Evolutionary conservation across 2,888 invertebrate genomes (phyloP).

Genomic region (Tipula vernalis): DNA sequence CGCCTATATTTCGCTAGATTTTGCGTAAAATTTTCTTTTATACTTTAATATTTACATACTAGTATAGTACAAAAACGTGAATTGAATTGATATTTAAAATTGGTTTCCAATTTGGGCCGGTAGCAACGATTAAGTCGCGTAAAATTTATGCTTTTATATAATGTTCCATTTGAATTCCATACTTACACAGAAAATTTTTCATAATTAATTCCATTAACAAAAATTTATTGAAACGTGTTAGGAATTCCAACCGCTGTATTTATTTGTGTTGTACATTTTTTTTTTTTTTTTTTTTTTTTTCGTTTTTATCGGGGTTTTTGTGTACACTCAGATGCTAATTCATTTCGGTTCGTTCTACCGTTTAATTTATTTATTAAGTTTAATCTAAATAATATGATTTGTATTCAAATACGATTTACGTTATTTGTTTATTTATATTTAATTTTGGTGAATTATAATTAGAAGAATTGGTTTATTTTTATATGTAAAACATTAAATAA

Average conservation of each 20-base stretch:
- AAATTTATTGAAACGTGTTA: neutral
- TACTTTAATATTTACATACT: no score
- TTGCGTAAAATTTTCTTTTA: no score
- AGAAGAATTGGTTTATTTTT: no score
- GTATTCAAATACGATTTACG: neutral
- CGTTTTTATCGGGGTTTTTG: neutral
- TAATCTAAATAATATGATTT: neutral
- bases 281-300: neutral
- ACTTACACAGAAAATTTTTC: neutral
- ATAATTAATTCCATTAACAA: neutral
- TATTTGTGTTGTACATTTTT: neutral
- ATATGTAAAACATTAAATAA: no score
- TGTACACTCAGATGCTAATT: neutral
- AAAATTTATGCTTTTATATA: neutral
- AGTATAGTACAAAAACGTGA: neutral
- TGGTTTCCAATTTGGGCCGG: neutral
- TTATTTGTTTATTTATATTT: neutral
- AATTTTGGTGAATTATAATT: no score
- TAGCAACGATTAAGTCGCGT: neutral
- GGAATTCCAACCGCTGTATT: neutral
- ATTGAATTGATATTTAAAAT: neutral
- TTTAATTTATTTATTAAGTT: neutral
- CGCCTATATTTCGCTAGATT: no score
- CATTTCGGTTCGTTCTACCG: neutral
- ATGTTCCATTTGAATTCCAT: neutral